Evolutionary conservation across 1,140 invertebrate genomes (phyloP).

Genomic region (Sycophila sp.): DNA sequence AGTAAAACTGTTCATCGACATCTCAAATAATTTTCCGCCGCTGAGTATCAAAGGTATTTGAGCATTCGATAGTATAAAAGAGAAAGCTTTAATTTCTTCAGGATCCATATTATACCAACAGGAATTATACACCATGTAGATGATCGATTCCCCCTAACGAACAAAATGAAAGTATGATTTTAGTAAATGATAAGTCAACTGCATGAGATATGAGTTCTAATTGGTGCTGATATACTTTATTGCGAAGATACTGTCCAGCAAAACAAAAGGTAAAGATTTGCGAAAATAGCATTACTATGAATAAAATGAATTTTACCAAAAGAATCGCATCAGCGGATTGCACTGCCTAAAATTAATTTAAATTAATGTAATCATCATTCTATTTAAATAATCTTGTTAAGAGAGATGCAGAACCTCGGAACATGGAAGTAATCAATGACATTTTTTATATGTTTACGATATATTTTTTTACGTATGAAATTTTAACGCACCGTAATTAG

Average conservation of each 20-base stretch:
- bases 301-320: conserved; percentile 11
- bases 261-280: conserved; percentile 21
- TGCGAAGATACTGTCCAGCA: conserved; percentile 11
- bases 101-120: conserved; percentile 16
- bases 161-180: background rate
- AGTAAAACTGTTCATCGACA: too few species aligned
- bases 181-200: background rate
- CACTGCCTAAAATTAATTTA: background rate
- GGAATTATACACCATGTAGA: background rate
- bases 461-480: too few species aligned
- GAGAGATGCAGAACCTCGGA: too few species aligned
- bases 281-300: background rate
- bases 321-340: background rate
- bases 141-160: conserved; percentile 13
- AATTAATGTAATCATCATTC: too few species aligned
- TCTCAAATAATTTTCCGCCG: too few species aligned
- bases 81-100: too few species aligned
- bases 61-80: too few species aligned
- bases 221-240: background rate
- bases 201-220: background rate
- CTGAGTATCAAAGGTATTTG: too few species aligned
- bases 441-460: background rate
- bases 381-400: too few species aligned
- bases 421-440: background rate
- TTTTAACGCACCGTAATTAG: conserved; percentile 7